Evolutionary conservation across 92 coral and sea anemone genomes (phyloP).

Genomic region (Zoanthus solanderi): DNA sequence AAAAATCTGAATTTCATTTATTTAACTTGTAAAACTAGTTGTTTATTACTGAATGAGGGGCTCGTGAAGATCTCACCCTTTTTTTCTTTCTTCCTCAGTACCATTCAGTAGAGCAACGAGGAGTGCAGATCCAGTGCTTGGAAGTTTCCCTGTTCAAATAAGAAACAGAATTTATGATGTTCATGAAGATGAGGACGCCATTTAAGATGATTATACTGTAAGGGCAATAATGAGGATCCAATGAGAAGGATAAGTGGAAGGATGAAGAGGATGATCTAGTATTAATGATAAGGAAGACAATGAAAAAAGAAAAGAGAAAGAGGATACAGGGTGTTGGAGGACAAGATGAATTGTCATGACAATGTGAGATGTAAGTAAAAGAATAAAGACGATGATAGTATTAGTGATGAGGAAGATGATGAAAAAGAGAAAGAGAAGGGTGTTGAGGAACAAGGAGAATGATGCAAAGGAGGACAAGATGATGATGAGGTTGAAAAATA

Average conservation of each 20-base stretch:
- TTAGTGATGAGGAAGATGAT: neutral
- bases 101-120: conserved; percentile 71
- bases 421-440: neutral
- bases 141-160: conserved; percentile 37
- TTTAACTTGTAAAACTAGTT: neutral
- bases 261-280: neutral
- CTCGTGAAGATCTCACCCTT: conserved; percentile 40
- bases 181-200: neutral
- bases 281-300: neutral
- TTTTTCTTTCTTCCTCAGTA: conserved; percentile 57
- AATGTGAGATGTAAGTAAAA: neutral
- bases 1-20: neutral
- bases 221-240: neutral
- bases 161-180: neutral
- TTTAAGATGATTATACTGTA: neutral
- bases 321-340: too few species aligned
- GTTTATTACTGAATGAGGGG: too few species aligned
- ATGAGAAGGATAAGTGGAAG: neutral
- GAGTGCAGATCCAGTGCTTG: conserved; percentile 69
- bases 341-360: too few species aligned
- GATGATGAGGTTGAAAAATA: neutral
- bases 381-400: neutral
- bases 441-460: too few species aligned
- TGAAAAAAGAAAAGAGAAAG: too few species aligned
- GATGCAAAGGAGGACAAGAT: too few species aligned